phyloP scores from a whole-genome alignment of 2,888 invertebrate genomes.

The Protonemura montana region DNA sequence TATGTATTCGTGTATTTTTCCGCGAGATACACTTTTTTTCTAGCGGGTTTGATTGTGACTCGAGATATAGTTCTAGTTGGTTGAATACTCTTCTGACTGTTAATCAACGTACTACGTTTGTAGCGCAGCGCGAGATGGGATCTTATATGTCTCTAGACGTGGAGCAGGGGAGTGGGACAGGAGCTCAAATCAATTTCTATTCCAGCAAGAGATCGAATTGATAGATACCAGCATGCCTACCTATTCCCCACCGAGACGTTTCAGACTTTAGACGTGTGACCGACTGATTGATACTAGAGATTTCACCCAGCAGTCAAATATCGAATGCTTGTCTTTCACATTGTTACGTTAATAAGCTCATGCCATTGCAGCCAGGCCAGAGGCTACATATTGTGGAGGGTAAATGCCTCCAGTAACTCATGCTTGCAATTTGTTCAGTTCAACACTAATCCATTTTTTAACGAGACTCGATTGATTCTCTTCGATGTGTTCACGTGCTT shows the following conservation, averaged over 20 bases:
- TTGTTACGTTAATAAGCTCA: neutral
- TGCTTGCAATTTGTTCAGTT: conserved; percentile 9
- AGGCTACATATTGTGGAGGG: neutral
- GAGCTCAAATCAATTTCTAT: neutral
- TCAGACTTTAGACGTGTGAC: neutral
- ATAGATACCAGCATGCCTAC: neutral
- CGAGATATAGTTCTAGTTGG: neutral
- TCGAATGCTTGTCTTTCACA: neutral
- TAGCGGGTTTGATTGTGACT: neutral
- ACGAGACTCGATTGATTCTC: neutral
- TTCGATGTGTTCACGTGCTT: neutral
- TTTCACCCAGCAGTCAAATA: neutral
- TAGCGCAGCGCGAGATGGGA: too few species aligned
- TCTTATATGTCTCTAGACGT: too few species aligned
- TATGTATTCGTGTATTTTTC: neutral
- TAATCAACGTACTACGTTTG: too few species aligned
- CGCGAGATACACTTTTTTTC: neutral
- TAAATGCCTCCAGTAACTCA: neutral
- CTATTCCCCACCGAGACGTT: neutral
- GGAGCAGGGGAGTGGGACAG: neutral
- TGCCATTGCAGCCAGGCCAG: neutral
- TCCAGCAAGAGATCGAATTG: neutral
- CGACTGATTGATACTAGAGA: neutral
- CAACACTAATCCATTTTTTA: neutral
- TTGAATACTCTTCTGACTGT: neutral